Evolutionary conservation across 2,797 vertebrate genomes (phyloP).

Genomic region (Catharus ustulatus): DNA sequence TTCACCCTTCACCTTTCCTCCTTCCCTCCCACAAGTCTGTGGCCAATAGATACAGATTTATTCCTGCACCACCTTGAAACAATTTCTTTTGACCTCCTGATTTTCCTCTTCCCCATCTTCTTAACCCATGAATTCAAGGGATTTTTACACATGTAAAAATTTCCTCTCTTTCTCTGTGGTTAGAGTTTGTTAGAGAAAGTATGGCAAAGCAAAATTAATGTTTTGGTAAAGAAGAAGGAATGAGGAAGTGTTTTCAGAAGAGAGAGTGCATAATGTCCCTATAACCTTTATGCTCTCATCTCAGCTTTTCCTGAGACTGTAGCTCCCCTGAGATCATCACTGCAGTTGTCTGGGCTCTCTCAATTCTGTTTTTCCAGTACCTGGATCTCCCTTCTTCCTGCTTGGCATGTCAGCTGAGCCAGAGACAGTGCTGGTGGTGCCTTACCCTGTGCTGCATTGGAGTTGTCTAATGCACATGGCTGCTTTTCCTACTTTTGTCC

Average conservation of each 20-base stretch:
- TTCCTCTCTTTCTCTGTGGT: background rate
- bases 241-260: background rate
- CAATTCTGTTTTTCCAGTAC: too few species aligned
- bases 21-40: background rate
- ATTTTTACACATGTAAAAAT: background rate
- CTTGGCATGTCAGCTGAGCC: background rate
- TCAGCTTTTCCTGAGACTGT: background rate
- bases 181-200: background rate
- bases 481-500: background rate
- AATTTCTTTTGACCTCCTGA: background rate
- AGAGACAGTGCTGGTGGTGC: background rate
- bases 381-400: rapidly evolving
- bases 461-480: background rate
- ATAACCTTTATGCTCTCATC: background rate
- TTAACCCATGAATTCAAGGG: background rate
- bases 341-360: background rate
- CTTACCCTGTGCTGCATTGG: background rate
- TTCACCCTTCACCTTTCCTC: background rate
- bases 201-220: background rate
- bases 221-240: background rate
- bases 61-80: background rate
- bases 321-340: background rate
- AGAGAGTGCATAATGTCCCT: background rate
- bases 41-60: background rate
- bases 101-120: background rate